Conservation (phyloP, 1,140 invertebrate species). For the Zophobas morio region DNA sequence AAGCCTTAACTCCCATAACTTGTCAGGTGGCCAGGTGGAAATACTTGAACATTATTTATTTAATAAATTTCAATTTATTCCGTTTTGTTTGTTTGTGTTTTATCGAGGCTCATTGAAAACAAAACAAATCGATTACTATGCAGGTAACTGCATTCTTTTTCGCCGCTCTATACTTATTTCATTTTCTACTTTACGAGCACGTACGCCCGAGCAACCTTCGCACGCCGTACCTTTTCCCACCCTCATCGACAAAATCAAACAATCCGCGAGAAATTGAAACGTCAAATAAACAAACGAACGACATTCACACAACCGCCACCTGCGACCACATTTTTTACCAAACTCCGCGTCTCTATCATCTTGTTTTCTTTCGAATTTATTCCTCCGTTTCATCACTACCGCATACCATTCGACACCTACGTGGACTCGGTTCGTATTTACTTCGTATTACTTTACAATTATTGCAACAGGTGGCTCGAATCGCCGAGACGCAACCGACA, state of each 20-base stretch:
- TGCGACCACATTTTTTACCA: too few relatives aligned
- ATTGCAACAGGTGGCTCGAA: too few relatives aligned
- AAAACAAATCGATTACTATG: slow-evolving; percentile 52
- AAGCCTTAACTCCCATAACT: slow-evolving; percentile 48
- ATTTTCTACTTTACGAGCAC: slow-evolving; percentile 13
- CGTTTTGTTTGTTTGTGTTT: slow-evolving; percentile 50
- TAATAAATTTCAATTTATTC: slow-evolving; percentile 55
- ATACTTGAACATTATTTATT: slow-evolving; percentile 50
- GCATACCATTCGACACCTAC: neutral
- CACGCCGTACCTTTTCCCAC: neutral
- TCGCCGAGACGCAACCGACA: too few relatives aligned
- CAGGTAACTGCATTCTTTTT: slow-evolving; percentile 46
- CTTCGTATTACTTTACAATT: too few relatives aligned
- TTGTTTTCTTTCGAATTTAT: neutral
- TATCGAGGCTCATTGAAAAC: slow-evolving; percentile 48
- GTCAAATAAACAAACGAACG: neutral
- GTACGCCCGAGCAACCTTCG: neutral
- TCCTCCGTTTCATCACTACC: neutral
- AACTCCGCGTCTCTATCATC: too few relatives aligned
- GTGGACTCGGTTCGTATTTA: neutral
- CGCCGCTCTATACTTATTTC: slow-evolving; percentile 21
- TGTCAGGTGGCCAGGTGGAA: slow-evolving; percentile 52
- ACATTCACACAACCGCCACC: too few relatives aligned
- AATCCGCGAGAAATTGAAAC: neutral
- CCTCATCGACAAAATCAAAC: slow-evolving; percentile 14